Evolutionary conservation across 2,888 invertebrate genomes (phyloP), one percentile per base, ranked within the genome.

Genomic region (Epistrophella euchroma): DNA sequence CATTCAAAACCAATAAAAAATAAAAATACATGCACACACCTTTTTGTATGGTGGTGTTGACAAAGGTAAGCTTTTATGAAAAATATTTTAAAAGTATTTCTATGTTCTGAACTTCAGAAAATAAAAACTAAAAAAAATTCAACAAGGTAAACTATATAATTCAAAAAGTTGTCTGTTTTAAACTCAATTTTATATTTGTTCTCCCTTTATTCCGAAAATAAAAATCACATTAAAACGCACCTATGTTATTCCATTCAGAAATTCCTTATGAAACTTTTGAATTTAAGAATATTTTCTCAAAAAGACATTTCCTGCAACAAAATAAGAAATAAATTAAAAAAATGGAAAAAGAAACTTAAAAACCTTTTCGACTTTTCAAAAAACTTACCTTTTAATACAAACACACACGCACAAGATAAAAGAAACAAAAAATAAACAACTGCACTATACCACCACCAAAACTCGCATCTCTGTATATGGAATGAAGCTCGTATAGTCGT

Each of bases 31-130:
- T 25, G 4, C 4, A 4, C 9, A 17, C 9, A 17, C 3, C 0
- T n/a, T 45, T 45, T 9, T 45, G 7, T 17, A 40, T 15, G 0
- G 11, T 32, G 28, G n/a, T 32, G 17, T n/a, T 28, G 4, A n/a
- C 62, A 43, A 43, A 22, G n/a, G 35, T 17, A 47, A 47, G 19
- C 25, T 62, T 55, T 22, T 9, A 43, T 28, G 17, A 19, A 15
- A 37, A 72, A 60, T 40, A 74, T 50, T 40, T 40, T 76, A 83
- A 83, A 83, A 83, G 78, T 78, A 32, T 83, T 83, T 83, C 13
- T 55, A 22, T 74, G 78, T 83, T 73, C 17, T n/a, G 22, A 13
- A 22, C 17, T 55, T 11, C 22, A 13, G 15, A 52, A 22, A 28
- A 58, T 17, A 52, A 22, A 28, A 58, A 64, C 32, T 50, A 43